A percentile compares a stretch with the other conserved stretches of the same genome.
Evolutionary conservation across 2,113 vertebrate genomes (phyloP).

Genomic region (Dendropsophus ebraccatus): DNA sequence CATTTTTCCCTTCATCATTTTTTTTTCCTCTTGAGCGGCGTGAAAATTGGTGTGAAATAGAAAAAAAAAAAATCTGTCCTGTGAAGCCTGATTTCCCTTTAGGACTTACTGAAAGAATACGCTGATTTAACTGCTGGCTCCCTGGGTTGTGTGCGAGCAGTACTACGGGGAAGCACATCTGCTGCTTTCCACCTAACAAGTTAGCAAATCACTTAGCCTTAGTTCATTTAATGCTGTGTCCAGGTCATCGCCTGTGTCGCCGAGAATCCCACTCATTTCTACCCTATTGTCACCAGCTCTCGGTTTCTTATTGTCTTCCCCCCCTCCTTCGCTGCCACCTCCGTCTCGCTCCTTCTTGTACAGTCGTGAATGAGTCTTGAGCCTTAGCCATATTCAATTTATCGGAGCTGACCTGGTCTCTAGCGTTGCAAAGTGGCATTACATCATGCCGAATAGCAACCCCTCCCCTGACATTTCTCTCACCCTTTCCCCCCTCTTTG

Average conservation of each 20-base stretch:
- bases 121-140: constrained; percentile 24
- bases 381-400: not conserved
- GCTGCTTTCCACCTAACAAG: not conserved
- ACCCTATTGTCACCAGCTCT: not conserved
- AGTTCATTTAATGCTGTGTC: not conserved
- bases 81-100: constrained; percentile 40
- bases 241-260: not conserved
- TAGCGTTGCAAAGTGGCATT: constrained; percentile 18
- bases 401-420: constrained; percentile 14
- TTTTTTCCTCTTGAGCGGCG: constrained; percentile 65
- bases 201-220: not conserved
- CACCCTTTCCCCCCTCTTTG: constrained; percentile 63
- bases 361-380: not conserved
- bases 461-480: not conserved
- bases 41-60: constrained; percentile 82
- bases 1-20: constrained; percentile 61
- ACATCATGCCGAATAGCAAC: not conserved
- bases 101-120: constrained; percentile 13
- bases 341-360: not conserved
- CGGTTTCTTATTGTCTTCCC: not conserved
- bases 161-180: not conserved
- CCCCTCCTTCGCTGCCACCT: not conserved
- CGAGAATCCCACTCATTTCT: not conserved
- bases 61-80: constrained; percentile 70
- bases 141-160: constrained; percentile 60